Evolutionary conservation across 2,113 vertebrate species (phyloP), one percentile per base, ranked within the genome.

Genomic region (Puffinus mauretanicus): DNA sequence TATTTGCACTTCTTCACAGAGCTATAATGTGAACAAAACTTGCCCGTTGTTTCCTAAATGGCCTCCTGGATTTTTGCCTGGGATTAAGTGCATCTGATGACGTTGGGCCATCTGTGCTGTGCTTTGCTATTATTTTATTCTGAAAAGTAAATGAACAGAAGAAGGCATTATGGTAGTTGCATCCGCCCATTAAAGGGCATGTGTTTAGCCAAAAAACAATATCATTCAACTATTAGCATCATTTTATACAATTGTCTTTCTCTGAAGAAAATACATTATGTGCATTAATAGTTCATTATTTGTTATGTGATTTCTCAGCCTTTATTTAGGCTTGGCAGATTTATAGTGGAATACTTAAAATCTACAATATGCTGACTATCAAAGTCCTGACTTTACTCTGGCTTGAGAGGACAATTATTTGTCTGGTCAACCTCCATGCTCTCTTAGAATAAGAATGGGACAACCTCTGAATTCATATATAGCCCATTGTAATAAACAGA

Each of bases 11-110:
- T 84, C 52, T 60, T 77, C 57, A 80, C 52, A 76, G 40, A 88
- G 71, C 65, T 75, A 29, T 79, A 86, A 88, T 32, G 40, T 38
- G 44, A 80, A 73, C 34, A 88, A 73, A 90, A 70, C 15, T 70
- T 94, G 21, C 21, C 26, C 1, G 0, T 79, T 80, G 42, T 95
- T 80, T 51, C 79, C 86, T 94, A 91, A 94, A 82, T 88, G 73
- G 52, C 6, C 32, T 96, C 25, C 69, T 96, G 83, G 73, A 77
- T 73, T 96, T 95, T 92, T 91, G 69, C 85, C 88, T 83, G 16
- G n/a, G 29, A 82, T 85, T 94, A 94, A 96, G 69, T 77, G 64
- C 60, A 88, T 54, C 13, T 11, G 54, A 81, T 86, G 82, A 78
- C 0, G 0, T 51, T 78, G 57, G 66, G 32, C 40, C 57, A 60